These are phyloP conservation scores for Pristionchus pacificus DNA, from an alignment of 1,140 invertebrate genomes.

Conservation along the genomic window DNA sequence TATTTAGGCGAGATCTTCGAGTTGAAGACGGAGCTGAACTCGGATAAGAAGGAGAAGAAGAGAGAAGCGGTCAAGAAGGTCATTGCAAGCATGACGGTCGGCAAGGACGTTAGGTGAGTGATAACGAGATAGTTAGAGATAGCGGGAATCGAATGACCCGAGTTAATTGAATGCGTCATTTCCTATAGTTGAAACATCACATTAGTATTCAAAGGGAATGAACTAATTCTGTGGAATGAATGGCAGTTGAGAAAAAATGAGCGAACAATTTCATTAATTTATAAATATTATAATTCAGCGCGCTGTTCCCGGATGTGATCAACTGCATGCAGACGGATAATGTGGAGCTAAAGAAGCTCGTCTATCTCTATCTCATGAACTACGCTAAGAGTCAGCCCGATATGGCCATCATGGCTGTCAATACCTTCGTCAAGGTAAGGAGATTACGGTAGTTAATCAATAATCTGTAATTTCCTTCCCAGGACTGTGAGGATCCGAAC, in stretches of 20 bases:
- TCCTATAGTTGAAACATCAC: too few species aligned
- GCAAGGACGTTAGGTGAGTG: constrained; percentile 68
- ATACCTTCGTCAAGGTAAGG: constrained; percentile 96
- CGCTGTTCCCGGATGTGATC: constrained; percentile 95
- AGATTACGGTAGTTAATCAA: not conserved
- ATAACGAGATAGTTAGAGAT: too few species aligned
- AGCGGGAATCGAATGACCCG: not conserved
- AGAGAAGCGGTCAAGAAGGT: constrained; percentile 99
- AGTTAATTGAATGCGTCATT: not conserved
- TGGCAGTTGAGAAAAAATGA: too few species aligned
- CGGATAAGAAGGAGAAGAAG: constrained; percentile 99
- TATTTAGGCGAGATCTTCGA: constrained; percentile 84
- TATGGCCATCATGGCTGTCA: constrained; percentile 99
- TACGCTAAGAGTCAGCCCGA: constrained; percentile 99
- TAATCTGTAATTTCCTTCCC: constrained; percentile 21
- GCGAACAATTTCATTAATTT: too few species aligned
- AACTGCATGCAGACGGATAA: constrained; percentile 99
- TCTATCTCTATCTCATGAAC: constrained; percentile 99
- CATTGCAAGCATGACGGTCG: constrained; percentile 99
- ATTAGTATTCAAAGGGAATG: not conserved
- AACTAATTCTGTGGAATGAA: not conserved
- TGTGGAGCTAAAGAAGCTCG: constrained; percentile 96
- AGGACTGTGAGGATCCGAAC: constrained; percentile 99
- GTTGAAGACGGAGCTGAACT: constrained; percentile 95
- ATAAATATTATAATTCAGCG: constrained; percentile 60